Evolutionary conservation across 2,113 vertebrate genomes (phyloP).

Genomic region (Craseonycteris thonglongyai): DNA sequence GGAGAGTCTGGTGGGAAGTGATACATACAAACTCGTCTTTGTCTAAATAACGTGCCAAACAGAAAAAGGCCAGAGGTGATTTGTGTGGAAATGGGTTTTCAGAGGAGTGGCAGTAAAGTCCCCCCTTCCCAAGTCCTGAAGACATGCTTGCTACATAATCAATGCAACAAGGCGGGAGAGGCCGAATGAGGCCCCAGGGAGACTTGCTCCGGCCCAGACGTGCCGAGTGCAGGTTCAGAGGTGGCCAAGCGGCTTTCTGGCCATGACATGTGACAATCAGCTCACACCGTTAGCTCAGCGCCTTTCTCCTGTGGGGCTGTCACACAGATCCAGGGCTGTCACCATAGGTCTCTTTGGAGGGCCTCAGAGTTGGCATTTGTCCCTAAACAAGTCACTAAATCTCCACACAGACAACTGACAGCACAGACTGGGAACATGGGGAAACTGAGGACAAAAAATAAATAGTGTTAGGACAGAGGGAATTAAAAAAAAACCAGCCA

Average conservation of each 20-base stretch:
- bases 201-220: not conserved
- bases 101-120: conserved; percentile 45
- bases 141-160: not conserved
- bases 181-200: not conserved
- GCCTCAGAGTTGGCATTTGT: not conserved
- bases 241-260: not conserved
- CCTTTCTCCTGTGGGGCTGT: not conserved
- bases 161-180: not conserved
- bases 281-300: not conserved
- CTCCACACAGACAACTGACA: not conserved
- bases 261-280: not conserved
- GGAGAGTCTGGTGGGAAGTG: conserved; percentile 36
- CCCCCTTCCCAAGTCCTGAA: conserved; percentile 1
- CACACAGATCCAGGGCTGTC: not conserved
- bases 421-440: not conserved
- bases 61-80: conserved; percentile 67
- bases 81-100: conserved; percentile 53
- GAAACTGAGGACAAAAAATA: not conserved
- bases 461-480: not conserved
- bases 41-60: conserved; percentile 66
- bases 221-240: not conserved
- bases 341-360: not conserved
- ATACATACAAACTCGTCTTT: conserved; percentile 70
- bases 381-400: not conserved
- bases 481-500: not conserved